These are phyloP conservation scores for Scatophagus argus DNA, from an alignment of 2,113 vertebrate genomes.

Conservation along the genomic window DNA sequence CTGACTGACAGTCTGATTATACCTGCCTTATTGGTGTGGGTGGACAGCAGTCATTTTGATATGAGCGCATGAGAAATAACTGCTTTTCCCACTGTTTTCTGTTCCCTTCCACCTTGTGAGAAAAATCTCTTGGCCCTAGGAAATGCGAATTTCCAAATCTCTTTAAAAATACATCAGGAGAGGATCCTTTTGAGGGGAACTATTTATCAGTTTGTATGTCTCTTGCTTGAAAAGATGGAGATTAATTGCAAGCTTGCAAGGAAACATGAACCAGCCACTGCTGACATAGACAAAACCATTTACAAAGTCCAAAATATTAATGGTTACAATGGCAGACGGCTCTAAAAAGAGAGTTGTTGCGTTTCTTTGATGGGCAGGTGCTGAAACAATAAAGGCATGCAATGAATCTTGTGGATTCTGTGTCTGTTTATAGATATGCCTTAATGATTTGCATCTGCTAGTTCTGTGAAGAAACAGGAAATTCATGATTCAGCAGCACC, in stretches of 20 bases:
- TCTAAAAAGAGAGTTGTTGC: not conserved
- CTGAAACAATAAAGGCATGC: constrained; percentile 3
- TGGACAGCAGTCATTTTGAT: constrained; percentile 60
- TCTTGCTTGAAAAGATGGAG: constrained; percentile 18
- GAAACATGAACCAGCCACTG: constrained; percentile 15
- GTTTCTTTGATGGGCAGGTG: constrained; percentile 11
- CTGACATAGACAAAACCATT: not conserved
- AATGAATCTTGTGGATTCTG: not conserved
- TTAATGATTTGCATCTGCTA: constrained; percentile 4
- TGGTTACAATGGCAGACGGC: constrained; percentile 22
- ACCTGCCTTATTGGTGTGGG: constrained; percentile 53
- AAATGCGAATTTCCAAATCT: constrained; percentile 23
- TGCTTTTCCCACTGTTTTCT: constrained; percentile 20
- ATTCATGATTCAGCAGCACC: not conserved
- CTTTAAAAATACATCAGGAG: constrained; percentile 27
- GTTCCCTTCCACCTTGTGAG: constrained; percentile 1
- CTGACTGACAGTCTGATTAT: constrained; percentile 61
- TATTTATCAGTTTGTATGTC: constrained; percentile 17
- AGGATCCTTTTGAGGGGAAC: constrained; percentile 11
- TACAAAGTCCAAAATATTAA: not conserved
- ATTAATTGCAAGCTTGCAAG: constrained; percentile 9
- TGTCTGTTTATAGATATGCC: not conserved
- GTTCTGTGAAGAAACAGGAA: not conserved
- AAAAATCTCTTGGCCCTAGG: constrained; percentile 17
- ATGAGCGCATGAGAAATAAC: constrained; percentile 33